phyloP scores from a whole-genome alignment of 1,140 invertebrate genomes.

The Lordiphosa clarofinis region DNA sequence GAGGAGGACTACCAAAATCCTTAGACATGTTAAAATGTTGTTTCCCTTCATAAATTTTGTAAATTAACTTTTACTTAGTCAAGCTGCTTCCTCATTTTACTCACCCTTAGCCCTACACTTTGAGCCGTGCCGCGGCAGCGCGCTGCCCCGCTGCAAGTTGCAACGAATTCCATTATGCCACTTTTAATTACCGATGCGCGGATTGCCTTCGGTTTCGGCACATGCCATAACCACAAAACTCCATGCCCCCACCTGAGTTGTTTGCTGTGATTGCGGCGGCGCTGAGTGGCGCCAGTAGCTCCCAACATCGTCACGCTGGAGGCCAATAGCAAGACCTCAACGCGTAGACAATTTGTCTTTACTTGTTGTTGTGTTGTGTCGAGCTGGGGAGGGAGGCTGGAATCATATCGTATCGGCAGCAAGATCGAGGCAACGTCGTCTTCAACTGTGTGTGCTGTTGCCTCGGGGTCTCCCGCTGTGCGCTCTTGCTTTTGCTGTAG shows the following conservation, averaged over 20 bases:
- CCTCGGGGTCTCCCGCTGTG: constrained; percentile 41
- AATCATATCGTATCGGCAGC: constrained; percentile 21
- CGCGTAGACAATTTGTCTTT: constrained; percentile 75
- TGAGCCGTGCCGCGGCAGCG: constrained; percentile 3
- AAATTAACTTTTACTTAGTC: too few species aligned
- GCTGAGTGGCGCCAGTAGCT: constrained; percentile 64
- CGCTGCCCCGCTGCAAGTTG: background rate
- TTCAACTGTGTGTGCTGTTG: constrained; percentile 16
- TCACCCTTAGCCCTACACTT: background rate
- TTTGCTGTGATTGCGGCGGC: constrained; percentile 44
- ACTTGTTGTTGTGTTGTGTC: constrained; percentile 29
- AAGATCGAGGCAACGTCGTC: constrained; percentile 7
- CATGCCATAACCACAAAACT: background rate
- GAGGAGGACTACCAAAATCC: too few species aligned
- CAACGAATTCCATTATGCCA: constrained; percentile 45
- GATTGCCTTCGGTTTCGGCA: constrained; percentile 34
- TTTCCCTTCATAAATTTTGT: too few species aligned
- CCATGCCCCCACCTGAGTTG: constrained; percentile 28
- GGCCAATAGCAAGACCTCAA: constrained; percentile 76
- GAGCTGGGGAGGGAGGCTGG: constrained; percentile 19
- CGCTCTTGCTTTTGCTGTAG: constrained; percentile 18
- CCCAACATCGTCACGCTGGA: constrained; percentile 66
- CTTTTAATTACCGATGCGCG: constrained; percentile 49
- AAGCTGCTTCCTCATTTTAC: too few species aligned
- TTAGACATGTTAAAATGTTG: too few species aligned